phyloP scores from a whole-genome alignment of 2,113 vertebrate species.

The Neogale vison region DNA sequence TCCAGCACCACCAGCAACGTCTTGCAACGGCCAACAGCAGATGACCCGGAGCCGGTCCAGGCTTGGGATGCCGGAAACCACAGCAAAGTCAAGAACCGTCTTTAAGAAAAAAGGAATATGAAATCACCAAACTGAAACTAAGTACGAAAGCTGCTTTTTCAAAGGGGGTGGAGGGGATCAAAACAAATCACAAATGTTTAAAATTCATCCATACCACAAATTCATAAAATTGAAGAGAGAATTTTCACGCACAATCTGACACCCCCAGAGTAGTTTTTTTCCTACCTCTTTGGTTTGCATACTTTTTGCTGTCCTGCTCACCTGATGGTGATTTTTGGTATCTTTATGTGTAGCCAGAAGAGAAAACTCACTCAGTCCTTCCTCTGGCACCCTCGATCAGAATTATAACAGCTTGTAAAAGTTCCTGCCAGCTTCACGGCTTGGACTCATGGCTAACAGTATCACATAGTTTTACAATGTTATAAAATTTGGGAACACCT shows the following conservation, averaged over 20 bases:
- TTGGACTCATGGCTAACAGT: neutral
- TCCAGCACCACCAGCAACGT: too few relatives aligned
- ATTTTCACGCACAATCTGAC: neutral
- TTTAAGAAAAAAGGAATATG: neutral
- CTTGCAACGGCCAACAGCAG: neutral
- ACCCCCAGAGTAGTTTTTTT: accelerated
- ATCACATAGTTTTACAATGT: neutral
- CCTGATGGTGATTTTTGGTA: neutral
- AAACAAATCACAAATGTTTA: neutral
- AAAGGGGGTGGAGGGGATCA: neutral
- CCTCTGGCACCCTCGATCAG: neutral
- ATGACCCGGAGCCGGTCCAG: too few relatives aligned
- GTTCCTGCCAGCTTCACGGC: neutral
- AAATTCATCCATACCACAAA: neutral
- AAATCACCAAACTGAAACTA: neutral
- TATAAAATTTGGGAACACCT: neutral
- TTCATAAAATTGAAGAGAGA: neutral
- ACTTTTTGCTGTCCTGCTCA: neutral
- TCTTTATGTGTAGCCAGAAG: neutral
- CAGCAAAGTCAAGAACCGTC: neutral
- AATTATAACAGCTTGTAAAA: neutral
- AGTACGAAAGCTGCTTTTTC: neutral
- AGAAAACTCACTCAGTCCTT: neutral
- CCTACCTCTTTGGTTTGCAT: neutral
- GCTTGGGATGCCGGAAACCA: neutral